These are phyloP conservation scores for Elephantulus edwardii DNA, from an alignment of 2,113 vertebrate genomes.

Conservation along the genomic window DNA sequence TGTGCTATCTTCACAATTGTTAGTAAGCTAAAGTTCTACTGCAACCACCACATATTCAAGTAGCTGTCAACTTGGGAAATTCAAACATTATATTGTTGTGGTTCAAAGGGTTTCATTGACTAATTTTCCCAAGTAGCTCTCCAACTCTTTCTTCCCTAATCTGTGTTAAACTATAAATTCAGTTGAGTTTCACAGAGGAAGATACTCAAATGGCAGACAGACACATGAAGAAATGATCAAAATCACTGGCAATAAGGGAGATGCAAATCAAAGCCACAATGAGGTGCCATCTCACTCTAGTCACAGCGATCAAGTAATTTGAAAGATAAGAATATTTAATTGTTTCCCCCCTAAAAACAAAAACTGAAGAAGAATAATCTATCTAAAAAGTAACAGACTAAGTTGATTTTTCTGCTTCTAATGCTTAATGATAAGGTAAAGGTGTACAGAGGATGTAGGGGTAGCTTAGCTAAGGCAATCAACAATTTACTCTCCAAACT, in stretches of 20 bases:
- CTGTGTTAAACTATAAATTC: not conserved
- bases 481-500: not conserved
- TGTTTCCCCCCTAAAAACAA: not conserved
- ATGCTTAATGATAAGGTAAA: not conserved
- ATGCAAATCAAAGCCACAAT: too few species aligned
- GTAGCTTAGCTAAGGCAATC: not conserved
- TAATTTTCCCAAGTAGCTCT: not conserved
- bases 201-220: too few species aligned
- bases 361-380: not conserved
- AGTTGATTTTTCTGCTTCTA: not conserved
- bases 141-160: not conserved
- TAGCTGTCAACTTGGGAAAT: not conserved
- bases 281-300: too few species aligned
- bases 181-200: too few species aligned
- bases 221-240: too few species aligned
- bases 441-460: not conserved
- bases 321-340: not conserved
- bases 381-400: not conserved
- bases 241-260: too few species aligned
- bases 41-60: not conserved
- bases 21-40: not conserved
- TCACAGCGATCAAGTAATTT: not conserved
- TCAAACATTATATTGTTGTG: too few species aligned
- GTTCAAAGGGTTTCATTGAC: not conserved
- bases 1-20: not conserved